A percentile compares a stretch with the other conserved stretches of the same genome.
These are phyloP conservation scores for Apis dorsata DNA, from an alignment of 1,140 invertebrate genomes.

Conservation along the genomic window DNA sequence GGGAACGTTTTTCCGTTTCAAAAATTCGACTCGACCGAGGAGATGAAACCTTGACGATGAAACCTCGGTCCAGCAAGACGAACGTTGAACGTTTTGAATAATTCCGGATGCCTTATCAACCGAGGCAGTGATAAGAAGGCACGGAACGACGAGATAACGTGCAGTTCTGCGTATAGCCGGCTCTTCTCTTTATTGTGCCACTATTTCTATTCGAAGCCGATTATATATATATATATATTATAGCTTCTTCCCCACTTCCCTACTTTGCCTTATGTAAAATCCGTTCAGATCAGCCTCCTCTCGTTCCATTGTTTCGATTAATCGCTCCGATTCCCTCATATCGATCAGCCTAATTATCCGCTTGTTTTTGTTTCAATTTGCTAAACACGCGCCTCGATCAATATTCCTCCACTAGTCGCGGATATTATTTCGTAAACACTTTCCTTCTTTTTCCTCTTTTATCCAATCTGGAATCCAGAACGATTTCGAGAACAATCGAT, in stretches of 20 bases:
- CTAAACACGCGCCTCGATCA: background rate
- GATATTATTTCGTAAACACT: background rate
- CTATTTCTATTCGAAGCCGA: slow-evolving; percentile 34
- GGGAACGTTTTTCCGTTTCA: no score
- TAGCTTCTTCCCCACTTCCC: background rate
- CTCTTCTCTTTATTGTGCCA: slow-evolving; percentile 34
- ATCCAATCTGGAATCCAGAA: background rate
- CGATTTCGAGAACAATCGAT: background rate
- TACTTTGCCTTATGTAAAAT: slow-evolving; percentile 32
- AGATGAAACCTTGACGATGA: no score
- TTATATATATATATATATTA: background rate
- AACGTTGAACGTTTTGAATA: slow-evolving; percentile 46
- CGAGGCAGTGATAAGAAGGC: slow-evolving; percentile 47
- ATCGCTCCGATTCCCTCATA: no score
- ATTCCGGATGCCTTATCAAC: slow-evolving; percentile 65
- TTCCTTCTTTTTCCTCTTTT: background rate
- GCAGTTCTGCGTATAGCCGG: slow-evolving; percentile 29
- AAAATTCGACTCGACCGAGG: no score
- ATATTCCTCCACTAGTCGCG: background rate
- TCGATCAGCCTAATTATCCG: background rate
- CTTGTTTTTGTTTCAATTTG: background rate
- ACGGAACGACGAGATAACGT: slow-evolving; percentile 53
- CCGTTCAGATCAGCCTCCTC: slow-evolving; percentile 23
- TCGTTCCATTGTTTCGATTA: background rate
- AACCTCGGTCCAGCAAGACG: background rate